phyloP scores from a whole-genome alignment of 2,113 vertebrate species.

The Syrmaticus mikado region DNA sequence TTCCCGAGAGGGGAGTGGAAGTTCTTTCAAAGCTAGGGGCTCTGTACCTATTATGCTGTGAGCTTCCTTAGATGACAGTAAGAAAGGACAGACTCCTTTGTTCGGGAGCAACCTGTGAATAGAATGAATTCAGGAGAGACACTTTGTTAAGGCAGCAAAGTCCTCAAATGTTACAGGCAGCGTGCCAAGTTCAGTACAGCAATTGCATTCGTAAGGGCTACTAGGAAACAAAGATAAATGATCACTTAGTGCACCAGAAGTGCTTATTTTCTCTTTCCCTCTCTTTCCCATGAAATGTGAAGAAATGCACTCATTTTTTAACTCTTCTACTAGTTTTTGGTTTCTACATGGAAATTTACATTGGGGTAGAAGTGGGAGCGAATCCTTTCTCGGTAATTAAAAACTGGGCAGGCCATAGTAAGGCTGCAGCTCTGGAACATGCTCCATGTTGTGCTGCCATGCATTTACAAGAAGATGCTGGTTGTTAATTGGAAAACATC shows the following conservation, averaged over 20 bases:
- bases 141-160: constrained; percentile 3
- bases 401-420: not conserved
- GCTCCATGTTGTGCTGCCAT: accelerated
- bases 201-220: not conserved
- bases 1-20: not conserved
- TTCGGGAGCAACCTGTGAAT: not conserved
- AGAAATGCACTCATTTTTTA: not conserved
- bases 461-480: not conserved
- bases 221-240: not conserved
- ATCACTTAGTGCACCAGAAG: not conserved
- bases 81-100: constrained; percentile 9
- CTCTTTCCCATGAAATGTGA: not conserved
- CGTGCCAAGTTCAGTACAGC: not conserved
- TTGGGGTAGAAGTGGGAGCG: not conserved
- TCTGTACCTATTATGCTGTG: not conserved
- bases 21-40: not conserved
- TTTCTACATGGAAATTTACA: not conserved
- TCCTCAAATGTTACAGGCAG: not conserved
- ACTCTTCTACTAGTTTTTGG: not conserved
- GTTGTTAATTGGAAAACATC: not conserved
- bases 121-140: not conserved
- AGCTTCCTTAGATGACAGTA: constrained; percentile 15
- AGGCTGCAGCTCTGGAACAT: not conserved
- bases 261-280: not conserved
- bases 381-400: not conserved